phyloP scores from a whole-genome alignment of 1,140 invertebrate species.

The Cotesia glomerata region DNA sequence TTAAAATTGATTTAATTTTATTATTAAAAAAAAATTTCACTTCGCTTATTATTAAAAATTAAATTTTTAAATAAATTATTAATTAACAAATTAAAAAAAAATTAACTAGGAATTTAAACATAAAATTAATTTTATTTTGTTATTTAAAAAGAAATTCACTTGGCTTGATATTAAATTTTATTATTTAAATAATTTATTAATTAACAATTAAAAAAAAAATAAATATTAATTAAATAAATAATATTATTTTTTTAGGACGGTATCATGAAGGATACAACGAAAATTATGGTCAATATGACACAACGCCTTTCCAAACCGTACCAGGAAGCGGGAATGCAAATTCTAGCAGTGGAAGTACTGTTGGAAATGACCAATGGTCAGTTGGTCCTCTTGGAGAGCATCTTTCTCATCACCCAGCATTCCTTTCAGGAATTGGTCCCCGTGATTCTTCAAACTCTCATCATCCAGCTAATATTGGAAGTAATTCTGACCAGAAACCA shows the following conservation, averaged over 20 bases:
- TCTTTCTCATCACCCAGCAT: slow-evolving; percentile 70
- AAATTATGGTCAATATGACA: slow-evolving; percentile 73
- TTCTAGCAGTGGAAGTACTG: slow-evolving; percentile 61
- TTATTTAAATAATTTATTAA: no score
- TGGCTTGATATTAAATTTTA: no score
- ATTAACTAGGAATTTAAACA: no score
- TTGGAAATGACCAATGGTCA: slow-evolving; percentile 61
- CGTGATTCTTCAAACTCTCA: slow-evolving; percentile 61
- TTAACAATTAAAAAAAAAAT: no score
- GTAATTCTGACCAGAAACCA: slow-evolving; percentile 73
- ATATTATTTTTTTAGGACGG: slow-evolving; percentile 65
- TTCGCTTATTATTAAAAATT: no score
- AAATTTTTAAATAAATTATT: no score
- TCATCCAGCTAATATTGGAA: slow-evolving; percentile 59
- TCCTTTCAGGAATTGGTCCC: slow-evolving; percentile 64
- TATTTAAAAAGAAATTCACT: no score
- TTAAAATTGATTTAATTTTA: no score
- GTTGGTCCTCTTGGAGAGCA: slow-evolving; percentile 60
- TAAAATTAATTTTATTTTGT: no score
- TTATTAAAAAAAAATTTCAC: no score
- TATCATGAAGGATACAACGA: slow-evolving; percentile 73
- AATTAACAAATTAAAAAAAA: no score
- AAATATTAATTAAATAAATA: no score
- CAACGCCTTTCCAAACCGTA: slow-evolving; percentile 81
- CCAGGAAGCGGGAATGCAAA: slow-evolving; percentile 69